Evolutionary conservation across 2,113 vertebrate genomes (phyloP), one percentile per base, ranked within the genome.

Genomic region (Guaruba guarouba): DNA sequence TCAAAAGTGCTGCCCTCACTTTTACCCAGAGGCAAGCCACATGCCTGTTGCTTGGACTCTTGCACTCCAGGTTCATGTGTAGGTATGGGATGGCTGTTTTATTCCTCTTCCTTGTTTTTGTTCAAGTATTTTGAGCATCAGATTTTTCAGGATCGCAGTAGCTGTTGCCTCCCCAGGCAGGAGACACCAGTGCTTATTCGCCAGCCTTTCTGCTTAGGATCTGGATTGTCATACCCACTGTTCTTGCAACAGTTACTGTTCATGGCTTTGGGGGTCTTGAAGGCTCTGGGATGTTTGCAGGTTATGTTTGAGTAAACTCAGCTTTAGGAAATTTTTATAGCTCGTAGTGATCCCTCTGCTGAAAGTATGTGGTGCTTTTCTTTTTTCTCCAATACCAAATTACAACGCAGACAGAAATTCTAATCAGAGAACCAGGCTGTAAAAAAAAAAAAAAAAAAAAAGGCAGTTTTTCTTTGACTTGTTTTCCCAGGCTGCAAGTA

Each of bases 381-480:
- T 44, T 59, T 43, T 22, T 4, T 0, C 11, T 51, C 13, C 69
- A 74, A 18, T 74, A n/a, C 82, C 43, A 89, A 89, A 91, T 95
- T 94, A 84, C 52, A 89, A 39, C 59, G 44, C 35, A 59, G 84
- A 74, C 57, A 86, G 51, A 91, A 93, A 86, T 93, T 62, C 48
- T 88, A 92, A 83, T 88, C 92, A 55, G 88, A 93, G 75, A 93
- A 77, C 41, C 7, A 88, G 29, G n/a, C 68, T 92, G 78, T 86
- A 75, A 95, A 93, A 93, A 92, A 79, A 88, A 75, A 95, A 93
- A 93, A 92, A 79, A 88, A 89, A 87, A 37, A 37, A 89, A 87
- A 73, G 37, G 13, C 57, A 76, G 52, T 76, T 90, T 86, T 88
- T 29, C 46, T 90, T 78, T 83, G 57, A 75, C 79, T 93, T 68